A percentile compares a stretch with the other conserved stretches of the same genome.
Conservation (phyloP, 2,113 vertebrate genomes). For the Mystacornis crossleyi region DNA sequence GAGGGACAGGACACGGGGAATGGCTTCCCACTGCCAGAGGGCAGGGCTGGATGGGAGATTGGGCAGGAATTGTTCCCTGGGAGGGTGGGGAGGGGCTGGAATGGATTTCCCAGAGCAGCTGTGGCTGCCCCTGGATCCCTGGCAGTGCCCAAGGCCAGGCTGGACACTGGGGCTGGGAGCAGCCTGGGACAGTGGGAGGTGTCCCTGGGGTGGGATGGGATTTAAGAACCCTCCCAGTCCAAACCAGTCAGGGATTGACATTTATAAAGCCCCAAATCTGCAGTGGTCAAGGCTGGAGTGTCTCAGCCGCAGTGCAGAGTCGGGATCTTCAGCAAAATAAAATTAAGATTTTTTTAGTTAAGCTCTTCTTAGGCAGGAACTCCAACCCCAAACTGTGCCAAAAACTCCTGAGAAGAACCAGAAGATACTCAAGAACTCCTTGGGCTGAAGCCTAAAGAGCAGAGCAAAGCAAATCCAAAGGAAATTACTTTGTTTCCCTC, state of each 20-base stretch:
- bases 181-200: not conserved
- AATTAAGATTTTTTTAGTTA: not conserved
- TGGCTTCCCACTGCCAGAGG: not conserved
- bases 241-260: not conserved
- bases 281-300: not conserved
- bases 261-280: not conserved
- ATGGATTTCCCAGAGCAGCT: not conserved
- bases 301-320: not conserved
- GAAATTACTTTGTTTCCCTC: not conserved
- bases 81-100: not conserved
- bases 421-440: not conserved
- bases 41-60: no score
- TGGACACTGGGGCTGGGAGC: no score
- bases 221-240: not conserved
- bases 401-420: not conserved
- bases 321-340: not conserved
- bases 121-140: not conserved
- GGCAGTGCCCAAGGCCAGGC: not conserved
- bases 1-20: not conserved
- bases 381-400: not conserved
- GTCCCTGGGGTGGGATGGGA: not conserved
- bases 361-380: not conserved
- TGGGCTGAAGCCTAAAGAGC: not conserved
- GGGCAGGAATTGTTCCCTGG: not conserved
- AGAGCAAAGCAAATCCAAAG: not conserved